These are phyloP conservation scores for Oxytorus armatus DNA, from an alignment of 2,888 invertebrate species.

Conservation along the genomic window DNA sequence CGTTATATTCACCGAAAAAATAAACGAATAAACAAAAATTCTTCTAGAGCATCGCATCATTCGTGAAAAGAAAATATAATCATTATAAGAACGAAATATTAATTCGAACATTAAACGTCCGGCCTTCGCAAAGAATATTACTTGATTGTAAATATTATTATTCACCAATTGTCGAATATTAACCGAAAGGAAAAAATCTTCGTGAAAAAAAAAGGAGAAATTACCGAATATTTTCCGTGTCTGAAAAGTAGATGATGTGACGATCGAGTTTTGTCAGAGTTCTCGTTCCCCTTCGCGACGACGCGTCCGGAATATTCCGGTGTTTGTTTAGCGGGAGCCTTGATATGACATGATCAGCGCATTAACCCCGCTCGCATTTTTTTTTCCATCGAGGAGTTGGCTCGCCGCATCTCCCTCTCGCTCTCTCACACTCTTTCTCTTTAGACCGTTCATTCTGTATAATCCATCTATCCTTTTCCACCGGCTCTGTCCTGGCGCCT, in stretches of 20 bases:
- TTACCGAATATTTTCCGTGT: slow-evolving; percentile 23
- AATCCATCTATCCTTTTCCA: slow-evolving; percentile 56
- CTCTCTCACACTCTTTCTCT: slow-evolving; percentile 63
- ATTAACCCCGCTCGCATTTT: slow-evolving; percentile 82
- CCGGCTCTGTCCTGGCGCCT: slow-evolving; percentile 78
- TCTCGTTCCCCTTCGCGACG: slow-evolving; percentile 41
- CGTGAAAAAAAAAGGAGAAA: slow-evolving; percentile 13
- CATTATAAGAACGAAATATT: background rate
- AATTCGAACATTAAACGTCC: background rate
- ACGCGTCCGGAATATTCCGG: slow-evolving; percentile 67
- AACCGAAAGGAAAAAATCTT: background rate
- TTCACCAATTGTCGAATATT: background rate
- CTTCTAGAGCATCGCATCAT: background rate
- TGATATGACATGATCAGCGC: slow-evolving; percentile 84
- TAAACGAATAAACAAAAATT: no score
- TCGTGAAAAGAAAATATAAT: background rate
- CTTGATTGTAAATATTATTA: background rate
- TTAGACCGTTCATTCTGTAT: slow-evolving; percentile 68
- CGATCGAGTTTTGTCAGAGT: slow-evolving; percentile 42
- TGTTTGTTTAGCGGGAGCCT: slow-evolving; percentile 82
- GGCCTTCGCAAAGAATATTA: background rate
- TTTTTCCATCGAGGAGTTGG: slow-evolving; percentile 38
- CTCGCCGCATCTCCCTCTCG: slow-evolving; percentile 64
- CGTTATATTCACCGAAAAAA: no score
- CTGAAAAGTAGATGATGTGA: slow-evolving; percentile 32